Percentiles rank a stretch among this genome's conserved stretches.
These are phyloP conservation scores for Pemphigus obesinymphae DNA, from an alignment of 1,140 invertebrate species.

Conservation along the genomic window DNA sequence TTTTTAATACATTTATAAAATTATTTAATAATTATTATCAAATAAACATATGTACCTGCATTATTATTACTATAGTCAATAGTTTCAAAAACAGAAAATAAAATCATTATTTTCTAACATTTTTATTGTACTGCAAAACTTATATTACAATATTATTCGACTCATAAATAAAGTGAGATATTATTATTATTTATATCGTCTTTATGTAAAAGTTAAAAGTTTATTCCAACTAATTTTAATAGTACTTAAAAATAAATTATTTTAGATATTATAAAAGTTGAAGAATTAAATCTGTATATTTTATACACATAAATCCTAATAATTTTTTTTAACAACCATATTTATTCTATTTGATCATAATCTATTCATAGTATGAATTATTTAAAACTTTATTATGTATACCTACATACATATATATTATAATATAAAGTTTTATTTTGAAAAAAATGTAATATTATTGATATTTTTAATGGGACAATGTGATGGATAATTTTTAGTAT, in stretches of 20 bases:
- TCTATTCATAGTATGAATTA: too few species aligned
- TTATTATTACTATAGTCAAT: background rate
- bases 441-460: too few species aligned
- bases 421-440: too few species aligned
- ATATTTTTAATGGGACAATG: too few species aligned
- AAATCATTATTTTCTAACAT: background rate
- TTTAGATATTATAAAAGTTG: background rate
- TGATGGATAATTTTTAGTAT: too few species aligned
- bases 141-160: background rate
- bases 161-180: background rate
- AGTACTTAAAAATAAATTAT: background rate
- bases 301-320: background rate
- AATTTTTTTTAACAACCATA: too few species aligned
- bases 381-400: too few species aligned
- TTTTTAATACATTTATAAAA: too few species aligned
- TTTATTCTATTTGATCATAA: too few species aligned
- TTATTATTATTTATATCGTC: background rate
- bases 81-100: background rate
- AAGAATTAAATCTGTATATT: background rate
- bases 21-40: too few species aligned
- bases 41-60: too few species aligned
- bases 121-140: background rate
- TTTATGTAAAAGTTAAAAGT: constrained; percentile 8
- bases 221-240: background rate
- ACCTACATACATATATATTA: too few species aligned